Evolutionary conservation across 2,888 invertebrate genomes (phyloP), one percentile per base, ranked within the genome.

Genomic region (Iselma pallidipennis): DNA sequence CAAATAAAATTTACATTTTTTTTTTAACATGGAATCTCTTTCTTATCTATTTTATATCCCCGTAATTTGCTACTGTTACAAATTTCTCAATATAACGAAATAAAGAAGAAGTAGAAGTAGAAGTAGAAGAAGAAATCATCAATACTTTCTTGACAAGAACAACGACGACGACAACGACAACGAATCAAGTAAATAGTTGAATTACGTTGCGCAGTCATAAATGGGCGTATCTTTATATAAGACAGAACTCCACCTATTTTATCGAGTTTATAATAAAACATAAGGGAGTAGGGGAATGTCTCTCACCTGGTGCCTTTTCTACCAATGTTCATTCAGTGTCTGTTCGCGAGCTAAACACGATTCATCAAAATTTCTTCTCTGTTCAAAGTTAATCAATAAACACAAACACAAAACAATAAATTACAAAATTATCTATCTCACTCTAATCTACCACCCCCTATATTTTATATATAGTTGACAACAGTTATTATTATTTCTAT

Each of bases 271-370:
- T 37, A 37, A 37, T 37, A 37, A 16, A n/a, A 37, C 2, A n/a
- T 33, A 14, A 37, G 56, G n/a, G n/a, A 57, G 59, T 62, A 68
- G 76, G 75, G 71, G 77, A 77, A 74, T 71, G 68, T 58, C 65
- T 70, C 73, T 75, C 74, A 76, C 75, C 76, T 75, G 76, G 68
- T 59, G 63, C 66, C 62, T 66, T 61, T 57, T 57, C 57, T 28
- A 62, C 66, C 61, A 59, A 55, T 59, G 60, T 66, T 65, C 72
- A 37, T 37, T 37, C 78, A 78, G 78, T 78, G 74, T 77, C 75
- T 70, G 67, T 70, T 71, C 72, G 73, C 70, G 71, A 68, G 72
- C 64, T 71, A 67, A 59, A 65, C 73, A 72, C 70, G 77, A 78
- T 78, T 73, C 76, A 76, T 78, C 78, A 76, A 71, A 68, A 69